Evolutionary conservation across 2,888 invertebrate species (phyloP).

Genomic region (Oegoconia quadripuncta): DNA sequence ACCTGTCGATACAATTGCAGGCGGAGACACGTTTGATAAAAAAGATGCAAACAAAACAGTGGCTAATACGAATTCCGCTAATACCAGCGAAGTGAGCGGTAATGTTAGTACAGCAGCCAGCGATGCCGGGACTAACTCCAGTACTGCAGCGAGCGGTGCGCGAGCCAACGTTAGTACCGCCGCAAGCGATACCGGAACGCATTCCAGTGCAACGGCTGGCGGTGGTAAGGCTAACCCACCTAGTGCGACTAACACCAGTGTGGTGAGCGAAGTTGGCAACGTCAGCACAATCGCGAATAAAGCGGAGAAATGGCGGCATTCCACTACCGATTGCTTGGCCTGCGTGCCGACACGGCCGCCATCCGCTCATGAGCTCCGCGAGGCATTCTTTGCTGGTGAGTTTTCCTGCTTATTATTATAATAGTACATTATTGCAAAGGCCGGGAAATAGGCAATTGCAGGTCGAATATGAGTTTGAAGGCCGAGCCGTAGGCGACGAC

Average conservation of each 20-base stretch:
- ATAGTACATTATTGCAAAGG: no score
- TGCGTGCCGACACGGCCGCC: constrained; percentile 63
- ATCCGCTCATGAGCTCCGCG: constrained; percentile 64
- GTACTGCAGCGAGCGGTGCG: background rate
- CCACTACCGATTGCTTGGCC: constrained; percentile 53
- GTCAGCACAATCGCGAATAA: constrained; percentile 16
- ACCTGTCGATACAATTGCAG: background rate
- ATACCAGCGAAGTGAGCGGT: background rate
- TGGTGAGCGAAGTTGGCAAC: constrained; percentile 6
- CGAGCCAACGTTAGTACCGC: background rate
- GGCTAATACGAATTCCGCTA: background rate
- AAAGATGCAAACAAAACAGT: background rate
- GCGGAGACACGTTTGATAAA: no score
- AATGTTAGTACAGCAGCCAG: constrained; percentile 1
- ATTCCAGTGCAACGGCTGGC: constrained; percentile 5
- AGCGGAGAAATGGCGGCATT: constrained; percentile 48
- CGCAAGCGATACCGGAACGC: constrained; percentile 1
- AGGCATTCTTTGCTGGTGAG: constrained; percentile 70
- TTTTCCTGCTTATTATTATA: no score
- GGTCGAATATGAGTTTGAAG: no score
- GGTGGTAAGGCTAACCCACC: background rate
- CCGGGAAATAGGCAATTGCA: no score
- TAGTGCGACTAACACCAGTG: background rate
- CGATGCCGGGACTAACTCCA: constrained; percentile 1
- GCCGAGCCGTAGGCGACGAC: no score